Base-by-base conservation (phyloP, 1,140 invertebrate genomes). In the Eriocheir sinensis region DNA sequence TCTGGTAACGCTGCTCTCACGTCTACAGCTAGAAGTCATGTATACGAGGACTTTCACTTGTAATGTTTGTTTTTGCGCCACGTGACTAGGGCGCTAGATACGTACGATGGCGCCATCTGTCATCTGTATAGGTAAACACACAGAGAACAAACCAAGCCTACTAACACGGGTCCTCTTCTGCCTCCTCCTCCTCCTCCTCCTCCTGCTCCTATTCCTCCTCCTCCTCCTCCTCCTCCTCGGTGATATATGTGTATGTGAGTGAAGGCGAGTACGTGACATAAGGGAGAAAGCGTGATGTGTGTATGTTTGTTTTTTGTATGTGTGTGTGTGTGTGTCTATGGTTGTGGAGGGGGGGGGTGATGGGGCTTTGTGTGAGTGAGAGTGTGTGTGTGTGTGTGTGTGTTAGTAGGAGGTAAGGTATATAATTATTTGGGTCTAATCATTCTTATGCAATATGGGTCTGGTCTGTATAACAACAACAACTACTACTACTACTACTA, bases 321-420 rank as follows among this genome's bases (percentile, higher is more conserved):
- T 2, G 6, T 72, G 60, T 72, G 27, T 72, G 27, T 72, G 27
- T 72, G 60, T 21, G 12, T 72, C 0, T 72, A n/a, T 72, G 60
- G 27, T 0, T 72, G 53, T 72, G 53, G n/a, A n/a, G n/a, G n/a
- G n/a, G n/a, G n/a, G n/a, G n/a, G n/a, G n/a, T n/a, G n/a, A n/a
- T n/a, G n/a, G n/a, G n/a, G n/a, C n/a, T 72, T 9, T 72, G 53
- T 72, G 6, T 72, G 60, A n/a, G 4, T 72, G 60, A n/a, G 60
- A n/a, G 60, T 72, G 60, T 72, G 60, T 72, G 60, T 72, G 27
- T 72, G 60, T 72, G 60, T 72, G 60, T 72, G 60, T 72, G 60
- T 12, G 21, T 21, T 21, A 4, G 4, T 9, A 21, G 3, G 53
- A 21, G 53, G 9, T 6, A 15, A 48, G 44, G 44, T 6, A 53